A percentile compares a stretch with the other conserved stretches of the same genome.
Conservation (phyloP, 2,888 invertebrate genomes). For the Liopterus haemorrhoidalis region DNA sequence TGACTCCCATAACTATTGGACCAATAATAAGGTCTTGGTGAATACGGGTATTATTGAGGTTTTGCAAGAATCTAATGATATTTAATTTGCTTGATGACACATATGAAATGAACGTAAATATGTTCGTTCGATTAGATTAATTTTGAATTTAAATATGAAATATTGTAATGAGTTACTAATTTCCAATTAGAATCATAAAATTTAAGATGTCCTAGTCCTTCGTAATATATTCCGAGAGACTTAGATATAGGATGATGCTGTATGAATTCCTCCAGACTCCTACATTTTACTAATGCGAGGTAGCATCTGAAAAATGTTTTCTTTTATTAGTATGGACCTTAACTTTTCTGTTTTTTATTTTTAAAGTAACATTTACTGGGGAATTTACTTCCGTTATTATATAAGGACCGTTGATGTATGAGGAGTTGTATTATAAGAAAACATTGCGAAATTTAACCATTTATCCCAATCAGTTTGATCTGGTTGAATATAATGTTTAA, state of each 20-base stretch:
- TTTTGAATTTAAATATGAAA: neutral
- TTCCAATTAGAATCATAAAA: constrained; percentile 20
- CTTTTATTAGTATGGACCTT: constrained; percentile 25
- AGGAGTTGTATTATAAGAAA: constrained; percentile 36
- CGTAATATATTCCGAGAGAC: neutral
- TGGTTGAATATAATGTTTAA: constrained; percentile 38
- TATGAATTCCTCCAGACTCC: constrained; percentile 8
- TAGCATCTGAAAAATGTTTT: constrained; percentile 25
- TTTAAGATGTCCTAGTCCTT: neutral
- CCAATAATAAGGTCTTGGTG: too few relatives aligned
- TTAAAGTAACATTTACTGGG: constrained; percentile 20
- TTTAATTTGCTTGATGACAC: too few relatives aligned
- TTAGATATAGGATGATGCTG: neutral
- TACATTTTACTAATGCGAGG: too few relatives aligned
- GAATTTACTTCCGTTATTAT: constrained; percentile 20
- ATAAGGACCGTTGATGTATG: constrained; percentile 35
- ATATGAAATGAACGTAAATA: neutral
- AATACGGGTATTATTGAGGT: too few relatives aligned
- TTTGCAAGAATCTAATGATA: too few relatives aligned
- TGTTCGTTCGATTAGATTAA: neutral
- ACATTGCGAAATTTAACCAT: constrained; percentile 37
- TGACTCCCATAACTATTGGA: too few relatives aligned
- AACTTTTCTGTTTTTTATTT: constrained; percentile 21
- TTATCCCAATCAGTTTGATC: constrained; percentile 36
- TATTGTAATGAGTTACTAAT: constrained; percentile 18